Conservation (phyloP, 2,797 vertebrate genomes). For the Spinibarbus caldwelli region DNA sequence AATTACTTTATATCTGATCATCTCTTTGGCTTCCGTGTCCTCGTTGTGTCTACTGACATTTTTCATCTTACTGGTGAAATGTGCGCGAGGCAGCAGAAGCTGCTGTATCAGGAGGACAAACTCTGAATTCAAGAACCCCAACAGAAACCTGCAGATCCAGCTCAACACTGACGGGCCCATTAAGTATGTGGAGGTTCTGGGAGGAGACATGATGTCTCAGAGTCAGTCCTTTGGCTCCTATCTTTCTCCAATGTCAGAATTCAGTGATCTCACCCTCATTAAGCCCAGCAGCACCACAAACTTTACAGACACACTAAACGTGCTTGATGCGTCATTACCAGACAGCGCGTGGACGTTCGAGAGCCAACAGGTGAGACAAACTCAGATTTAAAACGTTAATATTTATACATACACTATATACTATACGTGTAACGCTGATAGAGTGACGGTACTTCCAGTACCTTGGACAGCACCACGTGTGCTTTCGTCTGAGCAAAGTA, state of each 20-base stretch:
- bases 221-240: constrained; percentile 65
- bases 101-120: constrained; percentile 57
- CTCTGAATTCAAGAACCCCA: constrained; percentile 60
- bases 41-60: constrained; percentile 56
- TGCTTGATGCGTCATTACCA: constrained; percentile 59
- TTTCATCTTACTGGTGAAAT: constrained; percentile 57
- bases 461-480: background rate
- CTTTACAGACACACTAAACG: constrained; percentile 59
- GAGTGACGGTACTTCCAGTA: background rate
- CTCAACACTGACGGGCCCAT: constrained; percentile 66
- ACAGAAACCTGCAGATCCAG: constrained; percentile 67
- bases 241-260: constrained; percentile 62
- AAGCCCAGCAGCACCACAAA: constrained; percentile 62
- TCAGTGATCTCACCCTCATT: constrained; percentile 62
- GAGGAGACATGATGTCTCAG: constrained; percentile 66
- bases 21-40: constrained; percentile 56
- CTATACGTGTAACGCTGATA: background rate
- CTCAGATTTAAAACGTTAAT: constrained; percentile 20
- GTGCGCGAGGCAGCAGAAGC: constrained; percentile 55
- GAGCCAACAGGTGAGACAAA: constrained; percentile 67
- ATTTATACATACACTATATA: background rate
- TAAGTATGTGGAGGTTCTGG: constrained; percentile 68
- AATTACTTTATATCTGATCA: constrained; percentile 60
- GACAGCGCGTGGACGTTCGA: constrained; percentile 62
- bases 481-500: background rate